These are phyloP conservation scores for Neodiprion fabricii DNA, from an alignment of 1,140 invertebrate genomes.

Conservation along the genomic window DNA sequence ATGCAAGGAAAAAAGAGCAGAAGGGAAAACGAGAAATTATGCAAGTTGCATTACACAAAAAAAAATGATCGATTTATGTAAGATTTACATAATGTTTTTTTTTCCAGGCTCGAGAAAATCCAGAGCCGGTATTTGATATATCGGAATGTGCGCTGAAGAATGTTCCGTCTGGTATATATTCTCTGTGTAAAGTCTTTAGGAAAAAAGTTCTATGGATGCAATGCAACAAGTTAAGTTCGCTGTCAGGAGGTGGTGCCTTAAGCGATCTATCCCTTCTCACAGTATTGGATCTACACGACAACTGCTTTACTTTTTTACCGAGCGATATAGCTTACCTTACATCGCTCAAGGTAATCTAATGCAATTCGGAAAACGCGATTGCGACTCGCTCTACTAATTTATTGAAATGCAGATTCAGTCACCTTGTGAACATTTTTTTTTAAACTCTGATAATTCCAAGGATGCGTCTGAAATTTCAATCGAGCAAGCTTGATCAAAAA, in stretches of 20 bases:
- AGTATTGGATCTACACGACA: conserved; percentile 75
- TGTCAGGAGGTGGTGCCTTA: conserved; percentile 74
- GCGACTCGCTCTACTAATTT: no score
- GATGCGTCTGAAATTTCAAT: no score
- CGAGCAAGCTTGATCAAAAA: no score
- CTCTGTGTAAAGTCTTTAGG: conserved; percentile 78
- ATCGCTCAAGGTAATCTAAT: conserved; percentile 64
- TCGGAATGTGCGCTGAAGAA: conserved; percentile 73
- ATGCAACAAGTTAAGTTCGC: conserved; percentile 70
- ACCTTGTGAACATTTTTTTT: conserved; percentile 17
- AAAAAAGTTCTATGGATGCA: conserved; percentile 74
- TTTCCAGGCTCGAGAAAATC: conserved; percentile 73
- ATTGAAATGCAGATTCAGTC: background rate
- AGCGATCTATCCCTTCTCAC: conserved; percentile 72
- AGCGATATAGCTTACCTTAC: conserved; percentile 67
- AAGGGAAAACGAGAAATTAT: no score
- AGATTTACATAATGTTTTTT: background rate
- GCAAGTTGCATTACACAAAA: no score
- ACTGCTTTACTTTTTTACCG: conserved; percentile 70
- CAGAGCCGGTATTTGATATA: conserved; percentile 77
- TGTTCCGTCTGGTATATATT: conserved; percentile 77
- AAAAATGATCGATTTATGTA: no score
- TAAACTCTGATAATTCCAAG: no score
- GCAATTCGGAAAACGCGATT: no score
- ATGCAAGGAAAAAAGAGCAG: no score